A percentile compares a stretch with the other conserved stretches of the same genome.
Conservation (phyloP, 2,797 vertebrate genomes). For the Coracias cyanogaster region DNA sequence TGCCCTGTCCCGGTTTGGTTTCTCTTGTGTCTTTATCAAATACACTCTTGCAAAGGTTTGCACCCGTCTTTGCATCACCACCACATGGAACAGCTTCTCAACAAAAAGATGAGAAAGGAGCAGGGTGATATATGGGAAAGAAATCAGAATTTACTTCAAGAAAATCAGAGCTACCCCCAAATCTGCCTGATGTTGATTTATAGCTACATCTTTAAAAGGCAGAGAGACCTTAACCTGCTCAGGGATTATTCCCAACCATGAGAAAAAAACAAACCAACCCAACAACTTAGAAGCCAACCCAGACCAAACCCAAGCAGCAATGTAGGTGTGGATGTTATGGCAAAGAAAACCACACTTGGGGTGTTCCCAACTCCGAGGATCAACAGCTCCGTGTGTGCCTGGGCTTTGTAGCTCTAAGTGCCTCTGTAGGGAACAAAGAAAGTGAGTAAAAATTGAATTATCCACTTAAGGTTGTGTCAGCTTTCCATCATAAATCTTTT, state of each 20-base stretch:
- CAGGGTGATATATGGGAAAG: accelerated
- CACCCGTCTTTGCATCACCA: background rate
- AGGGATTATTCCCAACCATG: background rate
- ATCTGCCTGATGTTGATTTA: background rate
- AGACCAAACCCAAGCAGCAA: accelerated
- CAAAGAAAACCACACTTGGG: background rate
- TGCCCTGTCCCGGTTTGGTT: background rate
- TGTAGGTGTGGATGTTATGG: background rate
- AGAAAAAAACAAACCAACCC: background rate
- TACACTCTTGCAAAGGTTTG: background rate
- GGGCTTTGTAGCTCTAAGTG: conserved; percentile 44
- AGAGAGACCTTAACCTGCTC: background rate
- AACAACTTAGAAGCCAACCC: background rate
- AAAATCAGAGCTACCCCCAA: background rate
- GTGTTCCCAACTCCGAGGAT: background rate
- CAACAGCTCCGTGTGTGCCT: background rate
- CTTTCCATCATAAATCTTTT: conserved; percentile 62
- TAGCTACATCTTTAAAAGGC: no score
- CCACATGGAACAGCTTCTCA: background rate
- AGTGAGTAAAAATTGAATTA: conserved; percentile 68
- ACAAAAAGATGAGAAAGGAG: background rate
- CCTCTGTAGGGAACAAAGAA: conserved; percentile 62
- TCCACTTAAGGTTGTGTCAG: conserved; percentile 45
- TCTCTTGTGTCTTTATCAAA: background rate
- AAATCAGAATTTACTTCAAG: background rate